These are phyloP conservation scores for Eretmochelys imbricata DNA, from an alignment of 2,113 vertebrate genomes.

Conservation along the genomic window DNA sequence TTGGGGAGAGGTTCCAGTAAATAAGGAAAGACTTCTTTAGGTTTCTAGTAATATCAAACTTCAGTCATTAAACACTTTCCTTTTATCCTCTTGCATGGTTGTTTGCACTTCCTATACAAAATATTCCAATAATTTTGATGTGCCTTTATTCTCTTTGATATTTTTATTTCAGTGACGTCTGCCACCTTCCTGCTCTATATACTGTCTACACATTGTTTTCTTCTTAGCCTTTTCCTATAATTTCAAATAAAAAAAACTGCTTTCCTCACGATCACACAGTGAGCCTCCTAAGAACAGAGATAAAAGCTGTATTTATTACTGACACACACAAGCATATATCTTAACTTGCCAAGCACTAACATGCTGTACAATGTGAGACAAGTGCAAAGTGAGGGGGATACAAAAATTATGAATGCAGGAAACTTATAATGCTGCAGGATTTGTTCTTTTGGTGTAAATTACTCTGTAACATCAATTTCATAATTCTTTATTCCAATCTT, in stretches of 20 bases:
- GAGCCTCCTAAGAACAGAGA: constrained; percentile 71
- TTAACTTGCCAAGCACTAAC: background rate
- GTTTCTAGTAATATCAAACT: background rate
- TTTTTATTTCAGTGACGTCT: background rate
- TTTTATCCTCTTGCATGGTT: background rate
- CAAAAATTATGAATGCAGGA: background rate
- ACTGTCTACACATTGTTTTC: background rate
- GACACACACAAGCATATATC: background rate
- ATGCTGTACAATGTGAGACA: background rate
- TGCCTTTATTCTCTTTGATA: background rate
- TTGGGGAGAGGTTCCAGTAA: background rate
- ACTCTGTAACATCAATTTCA: background rate
- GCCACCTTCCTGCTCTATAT: background rate
- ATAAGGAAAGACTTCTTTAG: background rate
- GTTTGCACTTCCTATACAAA: background rate
- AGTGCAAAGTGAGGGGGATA: background rate
- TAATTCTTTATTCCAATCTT: background rate
- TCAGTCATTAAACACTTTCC: background rate
- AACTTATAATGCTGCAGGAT: background rate
- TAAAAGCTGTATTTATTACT: constrained; percentile 64
- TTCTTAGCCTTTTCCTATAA: background rate
- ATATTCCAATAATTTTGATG: background rate
- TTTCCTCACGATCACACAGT: constrained; percentile 49
- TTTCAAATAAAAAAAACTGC: constrained; percentile 23
- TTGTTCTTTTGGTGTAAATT: background rate